A percentile compares a stretch with the other conserved stretches of the same genome.
phyloP scores from a whole-genome alignment of 2,113 vertebrate species.

The Chamaea fasciata region DNA sequence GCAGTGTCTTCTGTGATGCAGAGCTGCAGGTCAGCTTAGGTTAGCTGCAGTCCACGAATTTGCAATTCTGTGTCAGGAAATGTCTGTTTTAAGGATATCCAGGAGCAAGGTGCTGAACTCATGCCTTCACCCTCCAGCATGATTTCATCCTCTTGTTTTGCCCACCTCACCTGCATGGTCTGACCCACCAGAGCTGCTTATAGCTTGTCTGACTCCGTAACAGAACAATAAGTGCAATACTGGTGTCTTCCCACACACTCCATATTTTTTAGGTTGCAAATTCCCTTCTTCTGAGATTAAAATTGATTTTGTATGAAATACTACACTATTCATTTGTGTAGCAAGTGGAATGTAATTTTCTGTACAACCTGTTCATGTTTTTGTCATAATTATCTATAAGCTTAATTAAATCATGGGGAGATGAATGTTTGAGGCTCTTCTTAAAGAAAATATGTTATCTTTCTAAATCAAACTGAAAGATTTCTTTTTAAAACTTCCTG shows the following conservation, averaged over 20 bases:
- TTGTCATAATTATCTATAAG: not conserved
- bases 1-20: not conserved
- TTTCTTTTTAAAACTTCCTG: not conserved
- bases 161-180: not conserved
- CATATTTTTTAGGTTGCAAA: not conserved
- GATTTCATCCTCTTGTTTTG: not conserved
- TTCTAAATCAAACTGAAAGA: not conserved
- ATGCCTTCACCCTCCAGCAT: not conserved
- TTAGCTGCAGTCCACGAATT: not conserved
- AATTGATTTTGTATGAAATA: not conserved
- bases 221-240: not conserved
- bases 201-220: fast-evolving
- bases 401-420: not conserved
- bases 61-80: not conserved
- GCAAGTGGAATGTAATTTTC: not conserved
- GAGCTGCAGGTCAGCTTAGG: not conserved
- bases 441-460: not conserved
- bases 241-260: not conserved
- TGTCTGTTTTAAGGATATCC: not conserved
- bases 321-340: not conserved
- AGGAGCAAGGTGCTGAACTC: conserved; percentile 16
- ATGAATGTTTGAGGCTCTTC: not conserved
- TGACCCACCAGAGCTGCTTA: not conserved
- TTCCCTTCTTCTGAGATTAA: not conserved
- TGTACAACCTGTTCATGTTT: not conserved